Percentiles rank a stretch among this genome's conserved stretches.
Evolutionary conservation across 2,113 vertebrate genomes (phyloP).

Genomic region (Cinclus cinclus): DNA sequence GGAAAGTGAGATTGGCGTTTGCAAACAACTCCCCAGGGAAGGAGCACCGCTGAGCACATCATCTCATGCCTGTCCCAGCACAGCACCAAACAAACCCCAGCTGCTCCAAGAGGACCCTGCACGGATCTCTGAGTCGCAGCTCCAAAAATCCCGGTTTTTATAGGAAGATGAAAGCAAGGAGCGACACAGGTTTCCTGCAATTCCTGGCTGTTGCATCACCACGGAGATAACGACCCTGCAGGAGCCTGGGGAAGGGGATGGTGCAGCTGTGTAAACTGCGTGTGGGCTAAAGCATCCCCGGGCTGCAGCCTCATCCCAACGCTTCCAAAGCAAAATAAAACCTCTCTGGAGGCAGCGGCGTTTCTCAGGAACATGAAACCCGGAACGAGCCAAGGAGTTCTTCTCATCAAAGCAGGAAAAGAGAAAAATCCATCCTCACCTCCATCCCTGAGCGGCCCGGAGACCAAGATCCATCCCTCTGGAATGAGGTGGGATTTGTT

Average conservation of each 20-base stretch:
- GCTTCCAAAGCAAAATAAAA: constrained; percentile 31
- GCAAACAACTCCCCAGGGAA: not conserved
- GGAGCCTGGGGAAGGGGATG: not conserved
- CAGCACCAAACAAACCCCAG: not conserved
- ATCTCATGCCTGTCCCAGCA: not conserved
- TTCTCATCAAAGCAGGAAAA: not conserved
- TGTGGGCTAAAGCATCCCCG: constrained; percentile 57
- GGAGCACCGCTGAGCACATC: fast-evolving
- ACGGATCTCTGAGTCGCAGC: not conserved
- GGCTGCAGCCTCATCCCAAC: constrained; percentile 14
- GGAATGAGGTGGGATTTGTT: not conserved
- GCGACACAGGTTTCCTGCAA: constrained; percentile 27
- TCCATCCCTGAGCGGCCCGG: not conserved
- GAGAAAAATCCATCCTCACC: not conserved
- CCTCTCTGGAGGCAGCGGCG: constrained; percentile 19
- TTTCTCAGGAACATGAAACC: not conserved
- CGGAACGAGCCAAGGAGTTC: not conserved
- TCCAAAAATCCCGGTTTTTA: not conserved
- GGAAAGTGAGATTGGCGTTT: not conserved
- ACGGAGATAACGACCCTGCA: not conserved
- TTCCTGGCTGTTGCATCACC: constrained; percentile 24
- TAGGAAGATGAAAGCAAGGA: constrained; percentile 14
- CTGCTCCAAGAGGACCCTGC: not conserved
- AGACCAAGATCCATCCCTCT: fast-evolving
- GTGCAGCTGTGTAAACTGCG: constrained; percentile 73